These are phyloP conservation scores for Pachydiplax longipennis DNA, from an alignment of 2,888 invertebrate species.

Conservation along the genomic window DNA sequence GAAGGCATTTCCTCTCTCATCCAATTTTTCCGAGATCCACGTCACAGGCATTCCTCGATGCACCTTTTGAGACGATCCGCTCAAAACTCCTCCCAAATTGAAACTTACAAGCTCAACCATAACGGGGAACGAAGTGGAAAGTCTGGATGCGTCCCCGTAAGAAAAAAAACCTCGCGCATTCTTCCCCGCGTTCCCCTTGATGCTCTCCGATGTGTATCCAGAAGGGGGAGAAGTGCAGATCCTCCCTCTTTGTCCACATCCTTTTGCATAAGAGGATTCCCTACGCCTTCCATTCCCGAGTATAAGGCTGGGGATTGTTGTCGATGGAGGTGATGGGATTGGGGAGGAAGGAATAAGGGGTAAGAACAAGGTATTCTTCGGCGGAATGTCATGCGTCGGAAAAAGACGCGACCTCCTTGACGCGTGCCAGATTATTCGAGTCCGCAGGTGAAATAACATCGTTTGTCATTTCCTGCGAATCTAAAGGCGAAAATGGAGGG, in stretches of 20 bases:
- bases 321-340: background rate
- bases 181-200: background rate
- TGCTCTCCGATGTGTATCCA: constrained; percentile 16
- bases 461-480: constrained; percentile 25
- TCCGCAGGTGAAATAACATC: constrained; percentile 23
- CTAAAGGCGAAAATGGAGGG: background rate
- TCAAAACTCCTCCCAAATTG: background rate
- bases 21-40: background rate
- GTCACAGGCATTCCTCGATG: background rate
- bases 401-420: background rate
- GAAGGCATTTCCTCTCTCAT: too few species aligned
- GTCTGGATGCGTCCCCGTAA: background rate
- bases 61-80: background rate
- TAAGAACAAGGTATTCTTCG: background rate
- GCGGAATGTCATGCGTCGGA: background rate
- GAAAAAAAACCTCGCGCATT: background rate
- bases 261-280: constrained; percentile 38
- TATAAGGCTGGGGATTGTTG: constrained; percentile 29
- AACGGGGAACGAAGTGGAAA: background rate
- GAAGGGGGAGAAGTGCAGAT: background rate
- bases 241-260: background rate
- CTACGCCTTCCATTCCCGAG: constrained; percentile 6
- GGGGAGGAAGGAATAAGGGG: background rate
- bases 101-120: background rate
- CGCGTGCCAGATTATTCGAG: constrained; percentile 19